Evolutionary conservation across 2,113 vertebrate genomes (phyloP), one percentile per base, ranked within the genome.

Genomic region (Corythoichthys intestinalis): DNA sequence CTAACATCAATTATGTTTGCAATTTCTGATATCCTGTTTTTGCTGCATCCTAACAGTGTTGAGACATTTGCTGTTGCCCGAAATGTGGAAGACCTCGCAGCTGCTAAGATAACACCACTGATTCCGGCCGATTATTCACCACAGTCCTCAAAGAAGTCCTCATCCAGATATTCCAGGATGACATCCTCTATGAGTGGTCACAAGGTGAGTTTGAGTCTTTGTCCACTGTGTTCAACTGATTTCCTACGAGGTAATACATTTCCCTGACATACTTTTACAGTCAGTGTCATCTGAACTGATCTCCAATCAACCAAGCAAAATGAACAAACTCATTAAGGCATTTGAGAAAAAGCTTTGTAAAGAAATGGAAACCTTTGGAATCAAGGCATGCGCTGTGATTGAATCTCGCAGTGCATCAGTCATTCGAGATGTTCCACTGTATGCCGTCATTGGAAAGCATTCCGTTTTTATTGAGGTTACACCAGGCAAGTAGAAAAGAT

Each of bases 11-110:
- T 2, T 8, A 47, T 47, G 3, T 68, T 66, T 68, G 39, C 0
- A 67, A 34, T 37, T 52, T 11, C 17, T 5, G 4, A 44, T 65
- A n/a, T 66, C 69, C 9, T 6, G 10, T 46, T 41, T 39, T 67
- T 62, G 17, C n/a, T 15, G 50, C n/a, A 38, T 15, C 73, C 2
- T 13, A 57, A 83, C 77, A 96, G 94, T 2, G 79, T 91, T 53
- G 91, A 92, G 2, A 92, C 92, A 11, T 76, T 87, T 82, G 93
- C 91, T 70, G 69, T 95, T 53, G 88, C 90, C 73, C 94, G 94
- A 86, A 93, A 94, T 76, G 75, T 90, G 60, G 92, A 90, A 84
- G 90, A 94, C 28, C 70, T 92, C 0, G 15, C 52, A 50, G 71
- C 65, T 64, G 88, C 88, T 58, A 93, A 81, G 83, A 81, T 63